phyloP scores from a whole-genome alignment of 2,113 vertebrate species.

The Phrynosoma blainvillii region DNA sequence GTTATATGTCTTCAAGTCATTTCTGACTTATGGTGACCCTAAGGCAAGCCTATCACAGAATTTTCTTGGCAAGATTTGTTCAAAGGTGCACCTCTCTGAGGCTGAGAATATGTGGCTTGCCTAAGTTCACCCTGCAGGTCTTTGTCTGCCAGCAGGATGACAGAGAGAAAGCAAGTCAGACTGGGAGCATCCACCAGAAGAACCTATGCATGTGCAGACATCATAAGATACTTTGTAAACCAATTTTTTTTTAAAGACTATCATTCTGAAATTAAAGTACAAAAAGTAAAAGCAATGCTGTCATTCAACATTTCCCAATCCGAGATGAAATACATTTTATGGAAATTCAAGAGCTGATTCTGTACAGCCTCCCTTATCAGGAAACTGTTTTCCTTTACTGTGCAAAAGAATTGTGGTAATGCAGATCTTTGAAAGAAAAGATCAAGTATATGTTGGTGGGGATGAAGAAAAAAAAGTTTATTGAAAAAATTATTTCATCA shows the following conservation, averaged over 20 bases:
- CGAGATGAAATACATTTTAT: slow-evolving; percentile 34
- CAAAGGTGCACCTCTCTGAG: no score
- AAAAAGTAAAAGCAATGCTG: slow-evolving; percentile 28
- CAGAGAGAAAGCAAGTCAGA: no score
- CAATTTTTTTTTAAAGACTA: neutral
- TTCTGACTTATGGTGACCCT: no score
- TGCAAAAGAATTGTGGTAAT: slow-evolving; percentile 50
- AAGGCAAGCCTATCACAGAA: no score
- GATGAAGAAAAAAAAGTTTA: neutral
- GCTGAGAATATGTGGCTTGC: no score
- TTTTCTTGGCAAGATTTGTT: no score
- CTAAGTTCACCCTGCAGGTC: no score
- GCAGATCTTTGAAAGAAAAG: slow-evolving; percentile 28
- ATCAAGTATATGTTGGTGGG: slow-evolving; percentile 20
- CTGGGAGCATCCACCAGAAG: no score
- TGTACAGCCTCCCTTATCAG: slow-evolving; percentile 40
- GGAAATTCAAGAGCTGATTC: slow-evolving; percentile 24
- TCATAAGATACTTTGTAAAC: slow-evolving; percentile 37
- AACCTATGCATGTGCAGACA: neutral
- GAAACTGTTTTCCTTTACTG: slow-evolving; percentile 37
- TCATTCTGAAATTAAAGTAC: neutral
- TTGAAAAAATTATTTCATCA: neutral
- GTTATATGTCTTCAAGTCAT: no score
- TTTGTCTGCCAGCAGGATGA: no score
- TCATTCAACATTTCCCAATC: slow-evolving; percentile 41